Percentiles rank a stretch among this genome's conserved stretches.
Conservation (phyloP, 2,113 vertebrate species). For the Electrona antarctica region DNA sequence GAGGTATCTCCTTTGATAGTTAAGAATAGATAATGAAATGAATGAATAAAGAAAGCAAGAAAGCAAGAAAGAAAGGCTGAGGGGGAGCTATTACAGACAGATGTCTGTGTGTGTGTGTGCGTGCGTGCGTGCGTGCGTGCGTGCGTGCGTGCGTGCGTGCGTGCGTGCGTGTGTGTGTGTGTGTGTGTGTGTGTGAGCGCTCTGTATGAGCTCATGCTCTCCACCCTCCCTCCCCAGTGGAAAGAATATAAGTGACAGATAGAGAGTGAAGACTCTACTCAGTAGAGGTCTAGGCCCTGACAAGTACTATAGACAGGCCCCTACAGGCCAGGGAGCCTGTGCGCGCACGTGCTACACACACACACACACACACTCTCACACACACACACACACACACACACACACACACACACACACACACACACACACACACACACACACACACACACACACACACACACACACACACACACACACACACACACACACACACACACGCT, state of each 20-base stretch:
- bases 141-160: too few relatives aligned
- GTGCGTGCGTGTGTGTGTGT: too few relatives aligned
- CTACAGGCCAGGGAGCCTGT: constrained; percentile 50
- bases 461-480: not conserved
- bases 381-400: constrained; percentile 12
- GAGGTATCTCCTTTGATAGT: constrained; percentile 7
- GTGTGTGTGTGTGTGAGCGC: not conserved
- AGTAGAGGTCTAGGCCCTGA: constrained; percentile 29
- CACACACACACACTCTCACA: not conserved
- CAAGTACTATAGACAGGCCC: constrained; percentile 55
- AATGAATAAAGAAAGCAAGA: too few relatives aligned
- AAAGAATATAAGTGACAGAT: not conserved
- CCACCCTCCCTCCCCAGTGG: constrained; percentile 25
- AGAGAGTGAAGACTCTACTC: not conserved
- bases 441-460: not conserved
- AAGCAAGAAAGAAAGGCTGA: not conserved
- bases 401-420: constrained; percentile 7
- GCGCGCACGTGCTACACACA: not conserved
- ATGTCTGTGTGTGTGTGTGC: not conserved
- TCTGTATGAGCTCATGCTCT: constrained; percentile 36
- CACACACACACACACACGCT: not conserved
- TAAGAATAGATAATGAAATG: too few relatives aligned
- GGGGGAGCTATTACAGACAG: too few relatives aligned
- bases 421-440: constrained; percentile 2
- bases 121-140: too few relatives aligned